These are phyloP conservation scores for Meles meles DNA, from an alignment of 2,113 vertebrate genomes.

Conservation along the genomic window DNA sequence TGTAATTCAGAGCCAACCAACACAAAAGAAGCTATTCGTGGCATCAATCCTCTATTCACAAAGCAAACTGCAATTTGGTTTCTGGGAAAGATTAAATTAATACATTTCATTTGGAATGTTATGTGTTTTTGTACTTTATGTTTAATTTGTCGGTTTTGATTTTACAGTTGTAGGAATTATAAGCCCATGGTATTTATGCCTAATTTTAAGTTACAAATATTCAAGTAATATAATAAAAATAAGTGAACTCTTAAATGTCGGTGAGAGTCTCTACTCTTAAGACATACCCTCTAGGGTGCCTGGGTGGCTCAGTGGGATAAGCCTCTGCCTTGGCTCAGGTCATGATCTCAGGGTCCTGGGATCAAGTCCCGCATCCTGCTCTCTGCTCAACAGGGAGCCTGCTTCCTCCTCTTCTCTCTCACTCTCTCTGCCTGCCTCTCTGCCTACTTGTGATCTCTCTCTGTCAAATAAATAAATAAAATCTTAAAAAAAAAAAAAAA, in stretches of 20 bases:
- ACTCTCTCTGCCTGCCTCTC: too few species aligned
- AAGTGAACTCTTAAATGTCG: background rate
- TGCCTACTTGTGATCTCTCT: too few species aligned
- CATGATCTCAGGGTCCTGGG: too few species aligned
- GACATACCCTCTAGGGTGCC: background rate
- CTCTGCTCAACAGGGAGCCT: too few species aligned
- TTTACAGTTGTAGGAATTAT: background rate
- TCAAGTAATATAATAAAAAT: background rate
- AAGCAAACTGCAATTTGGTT: background rate
- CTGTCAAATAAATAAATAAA: too few species aligned
- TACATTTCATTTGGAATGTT: conserved; percentile 14
- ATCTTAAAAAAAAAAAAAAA: too few species aligned
- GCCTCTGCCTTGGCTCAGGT: too few species aligned
- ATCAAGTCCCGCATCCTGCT: too few species aligned
- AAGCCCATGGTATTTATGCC: background rate
- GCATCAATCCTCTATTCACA: background rate
- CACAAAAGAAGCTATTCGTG: background rate
- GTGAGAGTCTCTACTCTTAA: background rate
- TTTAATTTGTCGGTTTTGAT: background rate
- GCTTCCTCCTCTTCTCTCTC: too few species aligned
- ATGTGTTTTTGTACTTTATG: background rate
- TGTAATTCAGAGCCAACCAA: background rate
- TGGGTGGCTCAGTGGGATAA: too few species aligned
- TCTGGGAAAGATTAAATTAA: background rate
- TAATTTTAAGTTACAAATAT: background rate